These are phyloP conservation scores for Dasyurus viverrinus DNA, from an alignment of 2,113 vertebrate genomes.

Conservation along the genomic window DNA sequence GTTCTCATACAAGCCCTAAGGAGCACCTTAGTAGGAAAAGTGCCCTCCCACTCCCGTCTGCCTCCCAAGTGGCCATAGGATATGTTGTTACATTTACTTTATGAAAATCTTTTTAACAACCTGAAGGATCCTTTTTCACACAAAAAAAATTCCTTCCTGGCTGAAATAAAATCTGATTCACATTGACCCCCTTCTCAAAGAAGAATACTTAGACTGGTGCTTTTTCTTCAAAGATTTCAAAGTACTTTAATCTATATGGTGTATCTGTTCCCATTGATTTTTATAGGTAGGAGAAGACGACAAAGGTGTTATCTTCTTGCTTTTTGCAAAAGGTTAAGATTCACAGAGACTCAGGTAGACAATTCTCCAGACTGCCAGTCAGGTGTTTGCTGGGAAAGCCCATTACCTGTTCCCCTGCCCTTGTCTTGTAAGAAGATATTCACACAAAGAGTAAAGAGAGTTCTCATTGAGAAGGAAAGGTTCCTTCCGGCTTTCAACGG, in stretches of 20 bases:
- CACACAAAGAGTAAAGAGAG: conserved; percentile 39
- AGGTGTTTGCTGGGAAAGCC: neutral
- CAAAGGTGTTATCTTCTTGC: neutral
- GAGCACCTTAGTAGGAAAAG: neutral
- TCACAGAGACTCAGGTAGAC: neutral
- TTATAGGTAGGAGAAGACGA: neutral
- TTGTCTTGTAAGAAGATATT: conserved; percentile 60
- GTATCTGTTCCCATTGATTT: conserved; percentile 1
- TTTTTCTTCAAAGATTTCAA: conserved; percentile 29
- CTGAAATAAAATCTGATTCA: neutral
- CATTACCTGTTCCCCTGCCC: neutral
- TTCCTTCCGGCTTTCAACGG: conserved; percentile 58
- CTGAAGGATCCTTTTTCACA: neutral
- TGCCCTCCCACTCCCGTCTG: neutral
- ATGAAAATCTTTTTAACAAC: neutral
- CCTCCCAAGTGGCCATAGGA: neutral
- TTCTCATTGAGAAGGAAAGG: conserved; percentile 57
- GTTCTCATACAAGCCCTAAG: neutral
- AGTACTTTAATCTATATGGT: neutral
- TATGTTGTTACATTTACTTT: neutral
- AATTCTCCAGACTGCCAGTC: neutral
- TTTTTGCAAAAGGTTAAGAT: conserved; percentile 24
- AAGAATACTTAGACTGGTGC: neutral
- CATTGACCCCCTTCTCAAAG: neutral
- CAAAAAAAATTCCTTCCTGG: neutral